Conservation (phyloP, 1,140 invertebrate species). For the Metaphire vulgaris region DNA sequence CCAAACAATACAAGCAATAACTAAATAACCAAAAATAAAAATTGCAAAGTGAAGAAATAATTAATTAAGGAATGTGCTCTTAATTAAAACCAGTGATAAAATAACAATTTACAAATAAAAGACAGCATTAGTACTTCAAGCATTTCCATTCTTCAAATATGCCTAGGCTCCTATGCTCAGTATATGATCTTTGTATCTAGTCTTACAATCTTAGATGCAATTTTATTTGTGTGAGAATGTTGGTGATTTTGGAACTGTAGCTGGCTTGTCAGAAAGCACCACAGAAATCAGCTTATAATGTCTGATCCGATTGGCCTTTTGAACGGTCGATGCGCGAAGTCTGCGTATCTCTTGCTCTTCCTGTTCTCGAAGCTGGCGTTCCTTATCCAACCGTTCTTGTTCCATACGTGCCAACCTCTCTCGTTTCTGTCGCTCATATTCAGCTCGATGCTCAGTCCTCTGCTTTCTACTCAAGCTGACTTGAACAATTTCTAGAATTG, state of each 20-base stretch:
- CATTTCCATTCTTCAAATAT: too few relatives aligned
- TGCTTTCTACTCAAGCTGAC: constrained; percentile 49
- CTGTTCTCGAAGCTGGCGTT: constrained; percentile 39
- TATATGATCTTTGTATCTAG: too few relatives aligned
- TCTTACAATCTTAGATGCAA: too few relatives aligned
- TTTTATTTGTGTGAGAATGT: constrained; percentile 40
- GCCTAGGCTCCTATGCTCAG: too few relatives aligned
- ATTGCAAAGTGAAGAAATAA: too few relatives aligned
- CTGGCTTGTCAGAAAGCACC: constrained; percentile 45
- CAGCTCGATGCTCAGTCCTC: constrained; percentile 50
- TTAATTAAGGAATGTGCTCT: too few relatives aligned
- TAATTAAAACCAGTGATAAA: too few relatives aligned
- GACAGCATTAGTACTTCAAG: too few relatives aligned
- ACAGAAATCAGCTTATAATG: constrained; percentile 48
- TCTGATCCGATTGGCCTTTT: constrained; percentile 51
- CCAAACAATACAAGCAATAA: too few relatives aligned
- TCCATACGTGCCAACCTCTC: constrained; percentile 48
- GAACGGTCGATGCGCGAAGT: constrained; percentile 48
- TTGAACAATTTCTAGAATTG: too few relatives aligned
- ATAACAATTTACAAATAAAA: too few relatives aligned
- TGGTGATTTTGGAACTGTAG: constrained; percentile 50
- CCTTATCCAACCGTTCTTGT: constrained; percentile 36
- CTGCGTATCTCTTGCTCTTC: constrained; percentile 46
- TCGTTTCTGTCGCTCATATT: constrained; percentile 52
- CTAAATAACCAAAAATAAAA: too few relatives aligned